These are phyloP conservation scores for Antheraea yamamai DNA, from an alignment of 2,888 invertebrate species.

Conservation along the genomic window DNA sequence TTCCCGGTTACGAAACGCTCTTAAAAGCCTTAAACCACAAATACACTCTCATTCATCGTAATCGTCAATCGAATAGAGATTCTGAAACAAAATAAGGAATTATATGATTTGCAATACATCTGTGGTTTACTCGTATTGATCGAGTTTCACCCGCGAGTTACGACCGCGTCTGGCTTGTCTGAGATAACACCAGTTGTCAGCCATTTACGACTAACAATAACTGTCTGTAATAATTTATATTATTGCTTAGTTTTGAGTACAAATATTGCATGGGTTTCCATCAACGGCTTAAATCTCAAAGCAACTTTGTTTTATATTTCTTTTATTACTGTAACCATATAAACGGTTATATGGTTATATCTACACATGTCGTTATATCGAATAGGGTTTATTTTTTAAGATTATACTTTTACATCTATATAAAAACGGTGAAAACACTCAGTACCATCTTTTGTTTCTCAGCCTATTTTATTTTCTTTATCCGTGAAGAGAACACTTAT, in stretches of 20 bases:
- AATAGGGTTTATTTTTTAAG: not conserved
- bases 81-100: conserved; percentile 47
- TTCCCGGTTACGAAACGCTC: not conserved
- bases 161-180: conserved; percentile 47
- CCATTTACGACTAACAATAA: conserved; percentile 42
- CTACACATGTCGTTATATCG: not conserved
- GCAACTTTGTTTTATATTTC: not conserved
- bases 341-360: not conserved
- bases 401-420: no score
- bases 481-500: no score
- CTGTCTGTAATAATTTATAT: conserved; percentile 32
- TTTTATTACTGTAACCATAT: not conserved
- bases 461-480: no score
- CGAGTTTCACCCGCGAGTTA: conserved; percentile 38
- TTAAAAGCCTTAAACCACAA: conserved; percentile 29
- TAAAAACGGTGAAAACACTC: no score
- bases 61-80: conserved; percentile 51
- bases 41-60: conserved; percentile 38
- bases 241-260: conserved; percentile 33
- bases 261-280: conserved; percentile 25
- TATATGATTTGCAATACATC: conserved; percentile 48
- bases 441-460: no score
- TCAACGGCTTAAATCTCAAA: not conserved
- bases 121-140: conserved; percentile 48
- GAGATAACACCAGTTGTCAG: conserved; percentile 50